Percentiles rank a stretch among this genome's conserved stretches.
phyloP scores from a whole-genome alignment of 2,888 invertebrate genomes.

The Myathropa florea region DNA sequence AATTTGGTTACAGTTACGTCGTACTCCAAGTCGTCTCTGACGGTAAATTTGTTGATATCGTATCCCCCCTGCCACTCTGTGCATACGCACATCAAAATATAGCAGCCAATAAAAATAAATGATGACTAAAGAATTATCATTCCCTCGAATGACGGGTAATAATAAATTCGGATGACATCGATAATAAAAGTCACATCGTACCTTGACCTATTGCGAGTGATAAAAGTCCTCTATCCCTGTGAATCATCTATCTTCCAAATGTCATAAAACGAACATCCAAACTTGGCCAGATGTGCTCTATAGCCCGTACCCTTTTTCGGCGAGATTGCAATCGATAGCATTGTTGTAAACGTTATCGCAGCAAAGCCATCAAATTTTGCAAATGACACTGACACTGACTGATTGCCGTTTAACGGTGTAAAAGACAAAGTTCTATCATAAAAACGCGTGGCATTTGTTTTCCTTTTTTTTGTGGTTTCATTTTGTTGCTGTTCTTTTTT shows the following conservation, averaged over 20 bases:
- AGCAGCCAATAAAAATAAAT: background rate
- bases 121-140: background rate
- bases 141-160: background rate
- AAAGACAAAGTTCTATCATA: background rate
- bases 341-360: background rate
- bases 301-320: background rate
- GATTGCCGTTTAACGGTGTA: background rate
- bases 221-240: background rate
- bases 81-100: background rate
- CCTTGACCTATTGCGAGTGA: background rate
- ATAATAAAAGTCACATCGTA: background rate
- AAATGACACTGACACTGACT: slow-evolving; percentile 1
- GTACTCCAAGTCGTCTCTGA: no score
- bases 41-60: no score
- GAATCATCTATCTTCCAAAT: background rate
- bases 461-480: background rate
- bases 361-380: background rate
- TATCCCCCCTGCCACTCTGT: no score
- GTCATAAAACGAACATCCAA: background rate
- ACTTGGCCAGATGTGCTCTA: background rate
- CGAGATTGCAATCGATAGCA: background rate
- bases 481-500: background rate
- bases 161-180: background rate
- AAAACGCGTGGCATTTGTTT: slow-evolving; percentile 3
- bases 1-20: no score